Evolutionary conservation across 2,113 vertebrate genomes (phyloP).

Genomic region (Eulacestoma nigropectus): DNA sequence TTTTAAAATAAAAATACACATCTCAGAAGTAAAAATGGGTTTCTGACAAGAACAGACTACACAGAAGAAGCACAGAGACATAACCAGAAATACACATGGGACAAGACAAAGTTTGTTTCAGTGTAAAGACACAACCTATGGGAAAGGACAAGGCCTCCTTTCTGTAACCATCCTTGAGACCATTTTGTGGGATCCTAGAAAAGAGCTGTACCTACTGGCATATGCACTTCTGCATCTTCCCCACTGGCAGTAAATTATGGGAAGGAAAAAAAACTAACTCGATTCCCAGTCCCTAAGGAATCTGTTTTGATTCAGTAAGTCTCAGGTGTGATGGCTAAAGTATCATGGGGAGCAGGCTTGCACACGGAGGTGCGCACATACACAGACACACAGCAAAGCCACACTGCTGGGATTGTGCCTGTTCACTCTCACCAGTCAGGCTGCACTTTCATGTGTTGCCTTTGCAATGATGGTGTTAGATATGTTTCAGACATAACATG

Average conservation of each 20-base stretch:
- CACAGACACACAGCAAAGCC: background rate
- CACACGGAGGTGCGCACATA: background rate
- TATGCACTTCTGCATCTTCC: background rate
- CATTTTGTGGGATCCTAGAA: background rate
- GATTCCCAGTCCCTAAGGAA: background rate
- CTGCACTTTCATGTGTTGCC: background rate
- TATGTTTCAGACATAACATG: background rate
- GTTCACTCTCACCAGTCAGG: background rate
- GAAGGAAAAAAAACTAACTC: background rate
- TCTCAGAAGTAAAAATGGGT: background rate
- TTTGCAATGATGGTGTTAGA: background rate
- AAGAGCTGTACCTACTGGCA: background rate
- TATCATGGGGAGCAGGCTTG: background rate
- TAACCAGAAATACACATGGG: background rate
- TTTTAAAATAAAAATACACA: background rate
- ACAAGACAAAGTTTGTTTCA: background rate
- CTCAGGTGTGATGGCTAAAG: background rate
- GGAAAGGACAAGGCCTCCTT: background rate
- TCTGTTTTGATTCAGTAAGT: background rate
- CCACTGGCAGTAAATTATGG: background rate
- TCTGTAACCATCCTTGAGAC: background rate
- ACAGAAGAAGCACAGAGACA: background rate
- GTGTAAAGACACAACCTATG: background rate
- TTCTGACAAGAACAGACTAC: background rate
- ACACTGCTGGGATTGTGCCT: background rate